Evolutionary conservation across 2,797 vertebrate species (phyloP).

Genomic region (Sebastes matsubarae): DNA sequence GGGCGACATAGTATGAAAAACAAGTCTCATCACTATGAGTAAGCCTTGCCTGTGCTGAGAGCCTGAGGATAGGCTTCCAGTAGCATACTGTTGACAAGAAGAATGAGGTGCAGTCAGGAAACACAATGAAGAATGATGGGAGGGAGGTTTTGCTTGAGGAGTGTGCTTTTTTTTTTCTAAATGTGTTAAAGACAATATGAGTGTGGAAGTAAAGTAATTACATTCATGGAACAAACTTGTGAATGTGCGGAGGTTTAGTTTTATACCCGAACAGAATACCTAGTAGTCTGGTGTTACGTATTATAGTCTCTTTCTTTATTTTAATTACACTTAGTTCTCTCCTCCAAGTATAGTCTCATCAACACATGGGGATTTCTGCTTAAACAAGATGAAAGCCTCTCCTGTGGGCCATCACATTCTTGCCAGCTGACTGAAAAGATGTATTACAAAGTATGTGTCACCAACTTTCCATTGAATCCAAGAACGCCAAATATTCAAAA

Average conservation of each 20-base stretch:
- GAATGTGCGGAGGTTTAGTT: constrained; percentile 6
- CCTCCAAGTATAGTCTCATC: constrained; percentile 9
- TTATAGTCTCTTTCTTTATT: constrained; percentile 3
- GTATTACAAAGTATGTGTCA: constrained; percentile 10
- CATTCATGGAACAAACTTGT: constrained; percentile 22
- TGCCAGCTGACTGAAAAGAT: constrained; percentile 20
- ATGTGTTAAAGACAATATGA: constrained; percentile 19
- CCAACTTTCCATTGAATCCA: constrained; percentile 10
- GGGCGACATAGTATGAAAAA: constrained; percentile 54
- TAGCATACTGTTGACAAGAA: constrained; percentile 45
- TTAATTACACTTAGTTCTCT: constrained; percentile 8
- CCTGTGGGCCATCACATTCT: neutral
- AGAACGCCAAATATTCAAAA: constrained; percentile 12
- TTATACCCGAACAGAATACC: neutral
- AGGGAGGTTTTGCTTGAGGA: constrained; percentile 30
- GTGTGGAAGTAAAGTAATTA: constrained; percentile 32
- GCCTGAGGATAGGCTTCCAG: constrained; percentile 54
- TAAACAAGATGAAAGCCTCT: constrained; percentile 29
- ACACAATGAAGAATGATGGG: constrained; percentile 37
- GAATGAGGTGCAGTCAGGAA: constrained; percentile 40
- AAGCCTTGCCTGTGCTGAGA: constrained; percentile 27
- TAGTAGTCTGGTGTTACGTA: neutral
- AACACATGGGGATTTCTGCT: constrained; percentile 22
- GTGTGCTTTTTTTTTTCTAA: constrained; percentile 26
- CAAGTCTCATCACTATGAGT: constrained; percentile 56